Evolutionary conservation across 2,113 vertebrate genomes (phyloP).

Genomic region (Psettodes erumei): DNA sequence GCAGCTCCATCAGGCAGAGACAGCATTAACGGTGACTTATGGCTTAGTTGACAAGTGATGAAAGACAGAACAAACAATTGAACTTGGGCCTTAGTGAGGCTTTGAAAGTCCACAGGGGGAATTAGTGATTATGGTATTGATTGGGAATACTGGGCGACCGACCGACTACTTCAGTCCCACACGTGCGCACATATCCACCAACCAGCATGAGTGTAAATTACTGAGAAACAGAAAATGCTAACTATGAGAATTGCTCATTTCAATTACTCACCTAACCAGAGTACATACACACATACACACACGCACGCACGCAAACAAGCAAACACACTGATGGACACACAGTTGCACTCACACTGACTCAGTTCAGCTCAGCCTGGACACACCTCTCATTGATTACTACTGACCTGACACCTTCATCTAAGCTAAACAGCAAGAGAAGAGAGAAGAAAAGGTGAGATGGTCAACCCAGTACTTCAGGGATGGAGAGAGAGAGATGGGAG

Average conservation of each 20-base stretch:
- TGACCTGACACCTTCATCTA: constrained; percentile 65
- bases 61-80: constrained; percentile 68
- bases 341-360: constrained; percentile 10
- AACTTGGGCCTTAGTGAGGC: constrained; percentile 39
- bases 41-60: constrained; percentile 58
- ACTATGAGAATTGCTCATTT: not conserved
- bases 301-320: not conserved
- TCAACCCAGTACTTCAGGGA: not conserved
- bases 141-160: constrained; percentile 52
- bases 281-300: not conserved
- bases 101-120: constrained; percentile 37
- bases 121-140: constrained; percentile 71
- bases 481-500: not conserved
- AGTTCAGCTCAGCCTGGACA: constrained; percentile 39
- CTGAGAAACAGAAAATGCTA: not conserved
- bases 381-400: constrained; percentile 60
- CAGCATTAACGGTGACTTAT: constrained; percentile 10
- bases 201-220: not conserved
- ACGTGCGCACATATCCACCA: not conserved
- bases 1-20: constrained; percentile 17
- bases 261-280: not conserved
- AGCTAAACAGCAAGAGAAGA: constrained; percentile 42
- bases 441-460: constrained; percentile 36
- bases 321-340: not conserved
- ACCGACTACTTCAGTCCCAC: constrained; percentile 16